A percentile compares a stretch with the other conserved stretches of the same genome.
phyloP scores from a whole-genome alignment of 2,888 invertebrate genomes.

The Megamerina dolium region DNA sequence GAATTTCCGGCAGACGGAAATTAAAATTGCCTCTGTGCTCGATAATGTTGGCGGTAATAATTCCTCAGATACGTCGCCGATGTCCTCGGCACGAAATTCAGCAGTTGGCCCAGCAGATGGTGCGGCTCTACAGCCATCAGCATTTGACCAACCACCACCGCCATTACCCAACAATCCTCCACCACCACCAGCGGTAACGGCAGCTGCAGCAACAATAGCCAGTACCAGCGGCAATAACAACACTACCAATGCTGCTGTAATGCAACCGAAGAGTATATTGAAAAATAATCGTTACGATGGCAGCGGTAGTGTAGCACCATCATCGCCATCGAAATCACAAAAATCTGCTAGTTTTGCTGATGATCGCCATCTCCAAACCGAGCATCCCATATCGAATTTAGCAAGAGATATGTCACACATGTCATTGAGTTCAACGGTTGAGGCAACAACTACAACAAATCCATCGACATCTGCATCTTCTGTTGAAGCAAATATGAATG shows the following conservation, averaged over 20 bases:
- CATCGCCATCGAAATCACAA: conserved; percentile 48
- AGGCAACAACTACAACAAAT: conserved; percentile 5
- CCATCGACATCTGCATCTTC: conserved; percentile 2
- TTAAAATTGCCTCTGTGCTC: conserved; percentile 36
- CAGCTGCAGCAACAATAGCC: conserved; percentile 1
- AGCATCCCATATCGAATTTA: conserved; percentile 39
- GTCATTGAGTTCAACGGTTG: conserved; percentile 22
- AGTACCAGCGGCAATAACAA: conserved; percentile 18
- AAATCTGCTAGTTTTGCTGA: conserved; percentile 48
- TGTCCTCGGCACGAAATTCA: conserved; percentile 27
- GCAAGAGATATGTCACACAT: conserved; percentile 41
- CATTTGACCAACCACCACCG: conserved; percentile 16
- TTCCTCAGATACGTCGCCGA: conserved; percentile 34
- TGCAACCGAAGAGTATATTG: conserved; percentile 48
- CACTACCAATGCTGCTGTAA: conserved; percentile 18
- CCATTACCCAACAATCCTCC: conserved; percentile 16
- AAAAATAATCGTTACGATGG: conserved; percentile 46
- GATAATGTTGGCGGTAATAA: conserved; percentile 15
- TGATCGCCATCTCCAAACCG: conserved; percentile 40
- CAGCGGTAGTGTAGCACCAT: conserved; percentile 33
- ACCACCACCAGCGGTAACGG: conserved; percentile 6
- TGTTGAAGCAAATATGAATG: conserved; percentile 18
- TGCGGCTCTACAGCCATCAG: conserved; percentile 10
- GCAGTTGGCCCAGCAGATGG: conserved; percentile 12
- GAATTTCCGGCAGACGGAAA: conserved; percentile 46